Evolutionary conservation across 2,797 vertebrate species (phyloP).

Genomic region (Apogon talboti): DNA sequence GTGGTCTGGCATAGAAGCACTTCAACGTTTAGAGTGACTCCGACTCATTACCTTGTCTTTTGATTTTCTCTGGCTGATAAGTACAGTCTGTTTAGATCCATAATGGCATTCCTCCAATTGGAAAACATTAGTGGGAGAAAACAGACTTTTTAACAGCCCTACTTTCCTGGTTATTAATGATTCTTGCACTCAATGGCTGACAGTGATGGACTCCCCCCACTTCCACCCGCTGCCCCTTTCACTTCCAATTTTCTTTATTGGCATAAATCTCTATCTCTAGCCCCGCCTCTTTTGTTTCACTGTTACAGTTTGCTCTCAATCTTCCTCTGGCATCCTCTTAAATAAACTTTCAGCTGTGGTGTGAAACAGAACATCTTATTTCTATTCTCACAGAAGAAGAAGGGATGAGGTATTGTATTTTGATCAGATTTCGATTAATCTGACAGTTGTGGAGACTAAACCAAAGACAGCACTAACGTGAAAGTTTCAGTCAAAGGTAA

Average conservation of each 20-base stretch:
- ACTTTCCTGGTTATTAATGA: conserved; percentile 66
- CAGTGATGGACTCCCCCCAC: conserved; percentile 68
- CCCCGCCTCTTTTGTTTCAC: conserved; percentile 1
- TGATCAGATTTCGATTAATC: too few species aligned
- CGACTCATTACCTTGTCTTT: conserved; percentile 54
- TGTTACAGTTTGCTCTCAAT: conserved; percentile 16
- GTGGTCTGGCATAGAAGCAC: conserved; percentile 18
- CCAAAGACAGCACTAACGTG: too few species aligned
- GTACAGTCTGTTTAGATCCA: conserved; percentile 57
- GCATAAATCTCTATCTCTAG: conserved; percentile 13
- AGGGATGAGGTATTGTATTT: neutral
- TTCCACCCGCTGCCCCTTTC: conserved; percentile 45
- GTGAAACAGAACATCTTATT: neutral
- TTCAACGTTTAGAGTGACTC: conserved; percentile 30
- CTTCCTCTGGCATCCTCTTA: conserved; percentile 4
- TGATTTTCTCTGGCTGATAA: conserved; percentile 50
- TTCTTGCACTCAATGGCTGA: conserved; percentile 60
- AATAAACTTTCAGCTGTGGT: conserved; percentile 1
- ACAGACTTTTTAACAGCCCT: conserved; percentile 60
- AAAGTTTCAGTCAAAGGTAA: too few species aligned
- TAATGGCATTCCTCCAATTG: conserved; percentile 54
- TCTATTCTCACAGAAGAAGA: neutral
- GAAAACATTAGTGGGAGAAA: conserved; percentile 62
- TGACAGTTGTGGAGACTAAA: too few species aligned
- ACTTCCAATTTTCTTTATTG: conserved; percentile 46